Evolutionary conservation across 2,797 vertebrate genomes (phyloP).

Genomic region (Coendou prehensilis): DNA sequence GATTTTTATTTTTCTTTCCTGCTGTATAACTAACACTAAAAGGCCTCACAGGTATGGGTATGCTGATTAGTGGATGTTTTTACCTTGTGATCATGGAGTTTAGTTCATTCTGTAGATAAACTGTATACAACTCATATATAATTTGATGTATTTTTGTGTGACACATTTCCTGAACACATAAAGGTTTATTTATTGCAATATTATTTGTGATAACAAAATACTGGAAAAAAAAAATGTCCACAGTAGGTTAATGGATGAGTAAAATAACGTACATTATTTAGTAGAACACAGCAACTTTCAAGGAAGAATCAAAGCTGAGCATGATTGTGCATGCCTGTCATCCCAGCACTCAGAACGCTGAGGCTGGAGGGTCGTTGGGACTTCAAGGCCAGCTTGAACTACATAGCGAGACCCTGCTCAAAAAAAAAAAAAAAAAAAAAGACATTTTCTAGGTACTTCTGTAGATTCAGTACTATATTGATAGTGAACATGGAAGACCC

Average conservation of each 20-base stretch:
- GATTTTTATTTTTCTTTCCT: not conserved
- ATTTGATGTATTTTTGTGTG: not conserved
- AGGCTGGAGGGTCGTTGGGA: too few species aligned
- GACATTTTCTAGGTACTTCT: not conserved
- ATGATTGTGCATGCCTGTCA: too few species aligned
- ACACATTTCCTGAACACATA: not conserved
- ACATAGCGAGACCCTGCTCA: too few species aligned
- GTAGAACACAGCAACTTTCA: not conserved
- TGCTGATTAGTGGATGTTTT: not conserved
- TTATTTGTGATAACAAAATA: conserved; percentile 5
- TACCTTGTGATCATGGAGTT: not conserved
- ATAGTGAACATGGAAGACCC: too few species aligned
- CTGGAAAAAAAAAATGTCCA: not conserved
- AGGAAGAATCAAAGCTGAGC: not conserved
- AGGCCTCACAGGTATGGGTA: not conserved
- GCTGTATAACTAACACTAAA: not conserved
- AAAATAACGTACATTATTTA: not conserved
- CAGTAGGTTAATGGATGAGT: not conserved
- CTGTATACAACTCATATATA: not conserved
- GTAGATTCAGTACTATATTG: not conserved
- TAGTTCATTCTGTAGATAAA: not conserved
- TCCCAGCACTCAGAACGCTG: too few species aligned
- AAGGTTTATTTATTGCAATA: not conserved
- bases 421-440: not conserved
- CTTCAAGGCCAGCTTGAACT: too few species aligned